Percentiles rank a stretch among this genome's conserved stretches.
Conservation (phyloP, 2,888 invertebrate genomes). For the Coenonympha glycerion region DNA sequence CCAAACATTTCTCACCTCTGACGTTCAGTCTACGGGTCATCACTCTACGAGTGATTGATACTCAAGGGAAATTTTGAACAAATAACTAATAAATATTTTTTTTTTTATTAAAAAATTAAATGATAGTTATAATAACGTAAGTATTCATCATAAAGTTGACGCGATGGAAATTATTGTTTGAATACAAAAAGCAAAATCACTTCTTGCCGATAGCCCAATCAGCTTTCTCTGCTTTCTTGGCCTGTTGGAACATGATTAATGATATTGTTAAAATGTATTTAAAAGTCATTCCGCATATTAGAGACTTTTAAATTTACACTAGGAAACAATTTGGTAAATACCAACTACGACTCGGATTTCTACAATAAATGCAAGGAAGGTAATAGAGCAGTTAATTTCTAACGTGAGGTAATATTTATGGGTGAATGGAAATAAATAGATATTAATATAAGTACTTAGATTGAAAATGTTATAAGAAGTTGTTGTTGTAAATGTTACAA, state of each 20-base stretch:
- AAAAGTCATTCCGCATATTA: background rate
- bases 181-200: conserved; percentile 45
- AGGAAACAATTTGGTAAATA: background rate
- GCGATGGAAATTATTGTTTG: conserved; percentile 37
- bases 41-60: too few species aligned
- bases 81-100: conserved; percentile 40
- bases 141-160: conserved; percentile 39
- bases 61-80: conserved; percentile 40
- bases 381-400: background rate
- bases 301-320: background rate
- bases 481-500: too few species aligned
- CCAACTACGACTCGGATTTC: background rate
- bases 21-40: conserved; percentile 29
- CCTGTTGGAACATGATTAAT: conserved; percentile 76
- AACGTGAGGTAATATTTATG: background rate
- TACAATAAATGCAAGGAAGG: background rate
- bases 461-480: background rate
- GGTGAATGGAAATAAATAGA: background rate
- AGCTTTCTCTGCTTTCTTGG: conserved; percentile 85
- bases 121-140: conserved; percentile 48
- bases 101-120: conserved; percentile 44
- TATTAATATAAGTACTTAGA: background rate
- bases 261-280: conserved; percentile 21
- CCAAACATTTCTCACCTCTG: conserved; percentile 61
- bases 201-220: conserved; percentile 81